phyloP scores from a whole-genome alignment of 2,888 invertebrate species.

The Phalera bucephala region DNA sequence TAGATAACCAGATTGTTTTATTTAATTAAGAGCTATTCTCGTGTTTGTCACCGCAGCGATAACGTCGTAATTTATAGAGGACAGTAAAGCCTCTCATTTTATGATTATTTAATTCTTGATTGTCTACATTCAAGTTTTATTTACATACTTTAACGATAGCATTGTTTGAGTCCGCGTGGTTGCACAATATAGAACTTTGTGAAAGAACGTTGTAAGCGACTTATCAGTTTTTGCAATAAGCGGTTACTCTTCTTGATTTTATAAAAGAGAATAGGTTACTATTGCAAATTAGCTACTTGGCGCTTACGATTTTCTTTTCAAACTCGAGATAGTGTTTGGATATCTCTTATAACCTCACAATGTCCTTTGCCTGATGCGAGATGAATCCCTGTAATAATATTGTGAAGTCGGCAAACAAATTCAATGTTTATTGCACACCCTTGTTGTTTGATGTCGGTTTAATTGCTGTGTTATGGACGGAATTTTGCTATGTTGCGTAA shows the following conservation, averaged over 20 bases:
- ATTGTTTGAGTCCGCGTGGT: constrained; percentile 54
- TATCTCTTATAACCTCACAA: constrained; percentile 38
- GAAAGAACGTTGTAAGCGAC: too few relatives aligned
- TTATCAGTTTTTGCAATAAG: too few relatives aligned
- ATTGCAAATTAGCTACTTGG: too few relatives aligned
- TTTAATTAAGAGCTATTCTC: constrained; percentile 65
- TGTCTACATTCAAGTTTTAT: constrained; percentile 57
- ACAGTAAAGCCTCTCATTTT: constrained; percentile 68
- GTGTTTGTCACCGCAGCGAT: constrained; percentile 63
- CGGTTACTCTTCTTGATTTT: too few relatives aligned
- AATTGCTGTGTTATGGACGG: constrained; percentile 1
- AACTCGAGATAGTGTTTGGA: constrained; percentile 31
- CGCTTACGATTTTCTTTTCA: too few relatives aligned
- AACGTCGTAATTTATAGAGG: constrained; percentile 72
- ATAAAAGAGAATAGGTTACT: too few relatives aligned
- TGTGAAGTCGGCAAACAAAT: constrained; percentile 30
- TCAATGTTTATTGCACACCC: constrained; percentile 31
- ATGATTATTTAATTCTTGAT: constrained; percentile 72
- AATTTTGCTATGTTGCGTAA: constrained; percentile 18
- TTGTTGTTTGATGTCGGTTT: constrained; percentile 13
- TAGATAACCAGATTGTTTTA: constrained; percentile 67
- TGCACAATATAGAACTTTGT: constrained; percentile 60
- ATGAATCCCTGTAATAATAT: constrained; percentile 46
- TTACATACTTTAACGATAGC: constrained; percentile 48
- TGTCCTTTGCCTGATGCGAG: constrained; percentile 46